A percentile compares a stretch with the other conserved stretches of the same genome.
phyloP scores from a whole-genome alignment of 2,797 vertebrate genomes.

The Coreius guichenoti region DNA sequence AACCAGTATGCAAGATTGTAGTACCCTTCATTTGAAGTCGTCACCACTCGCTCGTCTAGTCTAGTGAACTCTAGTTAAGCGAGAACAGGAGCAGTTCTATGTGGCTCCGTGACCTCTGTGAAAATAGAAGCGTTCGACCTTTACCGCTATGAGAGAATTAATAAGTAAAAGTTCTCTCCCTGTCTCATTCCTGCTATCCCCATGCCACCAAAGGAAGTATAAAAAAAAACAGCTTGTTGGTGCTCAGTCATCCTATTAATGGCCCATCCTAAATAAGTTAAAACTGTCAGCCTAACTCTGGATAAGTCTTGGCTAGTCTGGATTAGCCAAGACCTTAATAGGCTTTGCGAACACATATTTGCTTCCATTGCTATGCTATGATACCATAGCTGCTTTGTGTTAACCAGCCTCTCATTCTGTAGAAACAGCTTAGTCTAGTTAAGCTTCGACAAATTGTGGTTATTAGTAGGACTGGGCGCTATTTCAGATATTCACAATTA shows the following conservation, averaged over 20 bases:
- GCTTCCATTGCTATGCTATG: not conserved
- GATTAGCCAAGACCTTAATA: slow-evolving; percentile 51
- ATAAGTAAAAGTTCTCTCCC: slow-evolving; percentile 25
- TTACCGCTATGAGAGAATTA: slow-evolving; percentile 29
- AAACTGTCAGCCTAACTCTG: slow-evolving; percentile 44
- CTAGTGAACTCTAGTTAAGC: not conserved
- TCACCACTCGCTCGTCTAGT: not conserved
- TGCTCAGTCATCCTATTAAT: slow-evolving; percentile 47
- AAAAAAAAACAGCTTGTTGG: slow-evolving; percentile 8
- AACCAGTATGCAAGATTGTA: not conserved
- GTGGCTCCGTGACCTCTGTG: slow-evolving; percentile 20
- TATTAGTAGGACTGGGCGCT: not conserved
- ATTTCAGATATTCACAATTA: not conserved
- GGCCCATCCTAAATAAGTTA: slow-evolving; percentile 39
- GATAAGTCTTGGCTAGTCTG: slow-evolving; percentile 42
- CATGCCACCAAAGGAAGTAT: slow-evolving; percentile 10
- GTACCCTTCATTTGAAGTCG: not conserved
- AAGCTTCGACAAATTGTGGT: not conserved
- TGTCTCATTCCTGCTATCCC: slow-evolving; percentile 1
- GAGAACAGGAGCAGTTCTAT: slow-evolving; percentile 4
- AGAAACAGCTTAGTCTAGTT: not conserved
- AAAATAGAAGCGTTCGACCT: slow-evolving; percentile 20
- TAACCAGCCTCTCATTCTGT: not conserved
- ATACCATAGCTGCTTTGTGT: slow-evolving; percentile 13
- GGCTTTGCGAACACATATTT: slow-evolving; percentile 41